phyloP scores from a whole-genome alignment of 2,797 vertebrate species.

The Coluber constrictor region DNA sequence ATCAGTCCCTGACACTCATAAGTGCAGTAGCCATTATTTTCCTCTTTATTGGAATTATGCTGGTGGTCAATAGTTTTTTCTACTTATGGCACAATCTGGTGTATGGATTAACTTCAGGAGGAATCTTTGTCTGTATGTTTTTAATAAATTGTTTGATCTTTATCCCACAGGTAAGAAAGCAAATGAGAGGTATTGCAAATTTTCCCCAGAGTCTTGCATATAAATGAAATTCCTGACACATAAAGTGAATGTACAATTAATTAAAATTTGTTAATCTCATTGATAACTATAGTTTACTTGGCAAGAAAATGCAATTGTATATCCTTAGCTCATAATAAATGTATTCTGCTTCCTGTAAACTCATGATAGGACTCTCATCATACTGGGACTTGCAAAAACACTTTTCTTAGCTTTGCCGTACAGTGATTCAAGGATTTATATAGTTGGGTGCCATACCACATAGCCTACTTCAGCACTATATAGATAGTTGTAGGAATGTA shows the following conservation, averaged over 20 bases:
- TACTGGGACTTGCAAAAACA: background rate
- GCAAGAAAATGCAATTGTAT: background rate
- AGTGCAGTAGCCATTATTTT: constrained; percentile 82
- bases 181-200: fast-evolving
- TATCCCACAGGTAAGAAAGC: constrained; percentile 84
- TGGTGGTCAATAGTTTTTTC: constrained; percentile 82
- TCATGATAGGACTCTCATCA: background rate
- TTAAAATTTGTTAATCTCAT: background rate
- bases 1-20: constrained; percentile 93
- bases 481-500: background rate
- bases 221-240: background rate
- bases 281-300: background rate
- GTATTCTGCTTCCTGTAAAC: background rate
- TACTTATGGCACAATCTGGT: constrained; percentile 87
- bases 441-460: background rate
- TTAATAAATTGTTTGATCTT: constrained; percentile 92
- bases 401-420: background rate
- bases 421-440: background rate
- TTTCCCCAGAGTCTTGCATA: background rate
- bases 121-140: constrained; percentile 90
- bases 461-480: background rate
- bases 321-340: background rate
- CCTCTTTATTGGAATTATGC: constrained; percentile 73
- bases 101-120: constrained; percentile 85
- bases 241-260: background rate